Base-by-base conservation (phyloP, 2,888 invertebrate genomes). In the Stenolophus ochropezus region DNA sequence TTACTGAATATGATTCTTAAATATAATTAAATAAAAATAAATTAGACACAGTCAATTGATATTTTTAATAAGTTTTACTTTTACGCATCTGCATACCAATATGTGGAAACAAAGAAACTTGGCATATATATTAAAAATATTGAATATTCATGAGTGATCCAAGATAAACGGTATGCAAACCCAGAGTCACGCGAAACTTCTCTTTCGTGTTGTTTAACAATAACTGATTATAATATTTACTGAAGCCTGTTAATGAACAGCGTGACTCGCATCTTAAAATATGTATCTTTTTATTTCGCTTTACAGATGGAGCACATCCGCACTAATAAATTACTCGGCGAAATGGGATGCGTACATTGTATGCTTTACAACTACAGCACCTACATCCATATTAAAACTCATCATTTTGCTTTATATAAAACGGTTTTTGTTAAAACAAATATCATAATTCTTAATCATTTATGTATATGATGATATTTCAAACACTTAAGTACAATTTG, bases 141-240 rank as follows among this genome's bases (percentile, higher is more conserved):
- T 61, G 23, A 61, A 61, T 69, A 69, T 69, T 69, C 65, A 69
- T 69, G 20, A 69, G 21, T 33, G 73, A 73, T 77, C 14, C 6
- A 33, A 76, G 58, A 71, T 76, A 33, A 49, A 75, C 25, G 33
- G 33, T 61, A 77, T 61, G 77, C 77, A 77, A 77, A 77, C 20
- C 33, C 33, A 20, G 18, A 77, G 77, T 58, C 61, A 77, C 77
- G 77, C 77, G 20, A 77, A 73, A 73, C 49, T 47, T 16, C n/a
- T 21, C 56, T 47, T 77, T 77, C 77, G 47, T 77, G 77, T 58
- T 61, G 61, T 47, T 42, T 33, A 61, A 75, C 27, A 33, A 76
- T 47, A 61, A 47, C 76, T 58, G 42, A 73, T 58, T 23, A 61
- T 61, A 56, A 77, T 47, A 76, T 76, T 53, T 76, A 53, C 53